Evolutionary conservation across 2,113 vertebrate genomes (phyloP).

Genomic region (Rissa tridactyla): DNA sequence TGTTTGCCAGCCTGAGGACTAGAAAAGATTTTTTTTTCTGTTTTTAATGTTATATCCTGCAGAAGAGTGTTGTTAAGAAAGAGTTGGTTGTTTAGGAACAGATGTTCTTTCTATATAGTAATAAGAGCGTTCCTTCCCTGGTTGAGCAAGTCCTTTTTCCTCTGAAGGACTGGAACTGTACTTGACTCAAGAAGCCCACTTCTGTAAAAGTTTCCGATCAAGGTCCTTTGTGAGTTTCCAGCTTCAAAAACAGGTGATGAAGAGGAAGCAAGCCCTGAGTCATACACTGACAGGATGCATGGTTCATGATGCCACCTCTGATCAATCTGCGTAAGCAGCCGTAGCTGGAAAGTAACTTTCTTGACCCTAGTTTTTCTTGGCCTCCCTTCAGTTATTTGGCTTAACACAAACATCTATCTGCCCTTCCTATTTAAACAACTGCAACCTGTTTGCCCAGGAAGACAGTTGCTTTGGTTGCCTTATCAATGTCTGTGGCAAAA

Average conservation of each 20-base stretch:
- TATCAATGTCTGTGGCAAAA: neutral
- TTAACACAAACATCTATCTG: neutral
- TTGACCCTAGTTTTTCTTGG: neutral
- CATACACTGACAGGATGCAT: rapidly evolving
- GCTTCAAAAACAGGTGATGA: neutral
- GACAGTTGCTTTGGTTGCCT: neutral
- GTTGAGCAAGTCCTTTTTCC: neutral
- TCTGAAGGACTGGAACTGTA: neutral
- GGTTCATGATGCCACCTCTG: neutral
- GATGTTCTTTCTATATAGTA: neutral
- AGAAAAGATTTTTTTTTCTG: neutral
- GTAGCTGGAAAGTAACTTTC: neutral
- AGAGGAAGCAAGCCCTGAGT: neutral
- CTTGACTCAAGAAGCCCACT: neutral
- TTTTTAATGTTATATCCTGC: neutral
- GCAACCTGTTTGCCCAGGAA: neutral
- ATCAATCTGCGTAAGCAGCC: neutral
- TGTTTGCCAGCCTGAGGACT: neutral
- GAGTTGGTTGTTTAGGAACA: neutral
- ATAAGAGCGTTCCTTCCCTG: neutral
- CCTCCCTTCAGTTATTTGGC: neutral
- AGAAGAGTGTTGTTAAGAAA: neutral
- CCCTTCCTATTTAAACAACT: neutral
- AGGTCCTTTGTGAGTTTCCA: neutral
- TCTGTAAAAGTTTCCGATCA: neutral